These are phyloP conservation scores for Asteroscopus sphinx DNA, from an alignment of 2,888 invertebrate species.

Conservation along the genomic window DNA sequence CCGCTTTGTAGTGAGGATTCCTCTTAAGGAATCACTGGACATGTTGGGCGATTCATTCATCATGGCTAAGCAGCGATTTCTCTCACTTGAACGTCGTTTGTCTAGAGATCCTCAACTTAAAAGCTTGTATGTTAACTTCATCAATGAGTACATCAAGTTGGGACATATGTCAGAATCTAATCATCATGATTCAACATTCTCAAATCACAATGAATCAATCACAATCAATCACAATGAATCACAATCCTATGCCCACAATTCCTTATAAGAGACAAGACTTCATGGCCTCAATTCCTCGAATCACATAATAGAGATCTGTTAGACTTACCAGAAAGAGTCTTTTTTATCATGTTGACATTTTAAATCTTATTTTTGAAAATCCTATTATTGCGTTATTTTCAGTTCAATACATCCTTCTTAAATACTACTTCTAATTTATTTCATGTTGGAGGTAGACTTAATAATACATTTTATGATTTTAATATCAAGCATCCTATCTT, in stretches of 20 bases:
- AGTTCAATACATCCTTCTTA: constrained; percentile 2
- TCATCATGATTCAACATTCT: not conserved
- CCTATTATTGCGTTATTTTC: not conserved
- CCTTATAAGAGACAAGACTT: not conserved
- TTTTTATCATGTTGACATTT: constrained; percentile 8
- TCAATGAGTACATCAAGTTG: constrained; percentile 1
- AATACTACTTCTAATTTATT: constrained; percentile 17
- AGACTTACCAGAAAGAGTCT: constrained; percentile 4
- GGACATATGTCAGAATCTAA: constrained; percentile 6
- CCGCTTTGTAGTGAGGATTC: constrained; percentile 6
- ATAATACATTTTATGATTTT: constrained; percentile 42
- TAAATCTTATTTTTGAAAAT: not conserved
- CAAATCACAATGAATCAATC: constrained; percentile 3
- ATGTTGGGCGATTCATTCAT: constrained; percentile 5
- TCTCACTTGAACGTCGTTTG: constrained; percentile 9
- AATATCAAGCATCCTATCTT: constrained; percentile 37
- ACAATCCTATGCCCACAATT: constrained; percentile 7
- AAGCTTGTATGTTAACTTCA: constrained; percentile 2
- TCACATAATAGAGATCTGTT: not conserved
- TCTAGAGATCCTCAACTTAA: constrained; percentile 5
- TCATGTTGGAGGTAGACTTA: constrained; percentile 43
- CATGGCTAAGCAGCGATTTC: constrained; percentile 11
- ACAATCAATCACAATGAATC: not conserved
- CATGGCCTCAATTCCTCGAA: constrained; percentile 12
- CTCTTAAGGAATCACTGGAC: constrained; percentile 2